Evolutionary conservation across 2,113 vertebrate genomes (phyloP), one percentile per base, ranked within the genome.

Genomic region (Eulemur macaco): DNA sequence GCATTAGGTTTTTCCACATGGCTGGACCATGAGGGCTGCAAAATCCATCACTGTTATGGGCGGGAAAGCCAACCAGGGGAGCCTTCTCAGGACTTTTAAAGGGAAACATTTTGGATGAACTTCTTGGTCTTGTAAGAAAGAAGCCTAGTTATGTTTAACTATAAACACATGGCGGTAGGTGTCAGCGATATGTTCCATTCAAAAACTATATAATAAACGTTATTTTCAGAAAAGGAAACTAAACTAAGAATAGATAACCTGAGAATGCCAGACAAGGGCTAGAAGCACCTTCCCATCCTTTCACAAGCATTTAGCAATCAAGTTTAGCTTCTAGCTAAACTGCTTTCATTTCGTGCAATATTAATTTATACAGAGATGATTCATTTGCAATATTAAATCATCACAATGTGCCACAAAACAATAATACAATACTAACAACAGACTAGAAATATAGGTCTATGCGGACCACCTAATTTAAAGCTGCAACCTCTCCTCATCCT

Each of bases 201-300:
- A 13, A 89, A 97, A 81, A 25, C 64, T 69, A 82, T n/a, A 64
- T 42, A 60, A 84, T 83, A 94, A 95, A 94, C 27, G 45, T 60
- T 81, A 71, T 69, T 94, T 97, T 94, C 64, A 47, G 96, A 56
- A 96, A 95, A 91, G 56, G 86, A 95, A 96, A 91, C 71, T 87
- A n/a, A 89, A 73, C 68, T 69, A 95, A 93, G 86, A 89, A 77
- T 45, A 91, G 86, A 84, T 71, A 86, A 93, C 68, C 63, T 50
- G 74, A 86, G 60, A 42, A 39, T 93, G 76, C 42, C 78, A 95
- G 82, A 64, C 52, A 50, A 91, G 87, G 58, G 56, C 31, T 29
- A 56, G 34, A 14, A 14, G 47, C 21, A 64, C 58, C 68, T 89
- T 93, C 54, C n/a, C 68, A 29, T 29, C 20, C 45, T 69, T 92